These are phyloP conservation scores for Pyrgilauda ruficollis DNA, from an alignment of 2,113 vertebrate genomes.

Conservation along the genomic window DNA sequence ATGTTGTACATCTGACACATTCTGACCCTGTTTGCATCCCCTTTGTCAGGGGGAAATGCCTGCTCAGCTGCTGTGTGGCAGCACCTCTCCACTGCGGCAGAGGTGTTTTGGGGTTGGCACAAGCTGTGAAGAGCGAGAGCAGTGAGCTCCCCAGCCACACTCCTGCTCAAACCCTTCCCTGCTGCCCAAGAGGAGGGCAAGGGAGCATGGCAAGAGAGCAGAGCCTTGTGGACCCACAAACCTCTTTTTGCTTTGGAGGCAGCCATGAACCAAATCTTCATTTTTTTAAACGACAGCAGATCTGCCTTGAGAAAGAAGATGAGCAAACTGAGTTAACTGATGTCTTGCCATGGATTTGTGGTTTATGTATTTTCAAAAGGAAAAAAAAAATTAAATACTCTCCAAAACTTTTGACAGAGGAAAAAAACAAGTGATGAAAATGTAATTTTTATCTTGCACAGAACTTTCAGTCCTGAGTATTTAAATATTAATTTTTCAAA, in stretches of 20 bases:
- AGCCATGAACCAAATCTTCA: not conserved
- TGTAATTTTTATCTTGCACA: not conserved
- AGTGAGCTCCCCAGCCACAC: not conserved
- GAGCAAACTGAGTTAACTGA: not conserved
- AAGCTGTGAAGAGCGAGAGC: not conserved
- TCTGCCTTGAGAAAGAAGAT: not conserved
- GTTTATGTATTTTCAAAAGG: not conserved
- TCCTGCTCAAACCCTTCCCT: not conserved
- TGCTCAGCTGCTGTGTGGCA: not conserved
- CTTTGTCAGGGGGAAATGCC: not conserved
- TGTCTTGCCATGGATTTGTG: not conserved
- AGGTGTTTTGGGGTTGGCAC: not conserved
- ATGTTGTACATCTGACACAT: not conserved
- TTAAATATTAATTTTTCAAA: not conserved
- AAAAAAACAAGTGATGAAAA: not conserved
- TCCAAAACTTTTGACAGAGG: not conserved
- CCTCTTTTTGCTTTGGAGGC: not conserved
- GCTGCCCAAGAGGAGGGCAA: not conserved
- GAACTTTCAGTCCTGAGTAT: not conserved
- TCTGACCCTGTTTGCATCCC: not conserved
- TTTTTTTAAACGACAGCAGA: not conserved
- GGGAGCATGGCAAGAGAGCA: fast-evolving
- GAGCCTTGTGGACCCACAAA: not conserved
- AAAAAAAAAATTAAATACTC: not conserved
- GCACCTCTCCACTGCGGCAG: fast-evolving